phyloP scores from a whole-genome alignment of 2,113 vertebrate species.

The Sturnira hondurensis region DNA sequence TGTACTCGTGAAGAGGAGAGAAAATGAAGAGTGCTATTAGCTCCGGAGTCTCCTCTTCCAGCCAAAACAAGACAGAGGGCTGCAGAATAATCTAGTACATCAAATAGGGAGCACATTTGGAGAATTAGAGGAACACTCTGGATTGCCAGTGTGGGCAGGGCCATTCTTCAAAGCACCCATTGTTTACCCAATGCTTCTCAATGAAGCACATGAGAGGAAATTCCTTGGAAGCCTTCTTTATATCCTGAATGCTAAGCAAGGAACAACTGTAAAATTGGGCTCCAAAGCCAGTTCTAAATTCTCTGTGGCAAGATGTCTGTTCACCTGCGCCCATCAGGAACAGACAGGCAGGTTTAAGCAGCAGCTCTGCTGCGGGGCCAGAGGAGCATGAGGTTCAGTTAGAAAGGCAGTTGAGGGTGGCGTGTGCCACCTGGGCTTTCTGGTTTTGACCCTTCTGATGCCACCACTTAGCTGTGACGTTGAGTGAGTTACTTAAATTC shows the following conservation, averaged over 20 bases:
- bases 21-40: neutral
- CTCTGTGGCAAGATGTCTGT: neutral
- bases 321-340: neutral
- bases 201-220: neutral
- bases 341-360: neutral
- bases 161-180: neutral
- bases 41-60: neutral
- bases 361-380: neutral
- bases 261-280: neutral
- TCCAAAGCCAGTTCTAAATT: conserved; percentile 2
- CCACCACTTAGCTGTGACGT: neutral
- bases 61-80: neutral
- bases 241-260: neutral
- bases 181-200: neutral
- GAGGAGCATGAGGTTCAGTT: neutral
- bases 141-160: neutral
- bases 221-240: neutral
- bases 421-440: neutral
- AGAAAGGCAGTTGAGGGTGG: neutral
- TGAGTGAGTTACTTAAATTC: neutral
- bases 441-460: neutral
- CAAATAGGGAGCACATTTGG: neutral
- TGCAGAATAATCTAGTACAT: neutral
- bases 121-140: neutral
- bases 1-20: neutral